Conservation (phyloP, 2,113 vertebrate species). For the Centropristis striata region DNA sequence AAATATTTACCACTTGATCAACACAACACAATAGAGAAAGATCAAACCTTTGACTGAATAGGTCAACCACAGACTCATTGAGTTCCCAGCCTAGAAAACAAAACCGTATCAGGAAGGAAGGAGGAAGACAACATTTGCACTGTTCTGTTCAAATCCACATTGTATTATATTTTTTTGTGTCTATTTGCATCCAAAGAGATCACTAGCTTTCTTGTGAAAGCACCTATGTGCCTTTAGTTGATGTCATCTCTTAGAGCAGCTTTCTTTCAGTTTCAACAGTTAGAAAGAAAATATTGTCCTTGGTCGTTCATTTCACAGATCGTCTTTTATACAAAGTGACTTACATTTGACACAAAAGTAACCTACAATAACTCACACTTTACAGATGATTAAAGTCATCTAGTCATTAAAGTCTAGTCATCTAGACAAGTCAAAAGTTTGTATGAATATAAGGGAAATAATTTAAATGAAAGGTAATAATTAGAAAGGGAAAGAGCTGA, state of each 20-base stretch:
- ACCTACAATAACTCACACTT: background rate
- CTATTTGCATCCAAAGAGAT: background rate
- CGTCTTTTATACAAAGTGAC: background rate
- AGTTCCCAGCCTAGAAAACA: constrained; percentile 70
- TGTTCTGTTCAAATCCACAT: too few relatives aligned
- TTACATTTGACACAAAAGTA: background rate
- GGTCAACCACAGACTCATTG: constrained; percentile 67
- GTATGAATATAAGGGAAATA: background rate
- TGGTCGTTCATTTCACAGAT: background rate
- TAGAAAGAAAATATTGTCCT: background rate
- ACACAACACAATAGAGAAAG: constrained; percentile 78
- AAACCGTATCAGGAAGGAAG: constrained; percentile 29
- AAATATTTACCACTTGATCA: constrained; percentile 91
- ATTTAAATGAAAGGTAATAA: background rate
- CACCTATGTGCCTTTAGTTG: background rate
- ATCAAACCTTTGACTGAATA: constrained; percentile 83
- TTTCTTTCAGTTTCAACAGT: constrained; percentile 4
- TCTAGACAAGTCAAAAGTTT: background rate
- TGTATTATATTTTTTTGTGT: too few relatives aligned
- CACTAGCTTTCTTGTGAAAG: background rate
- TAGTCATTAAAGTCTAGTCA: background rate
- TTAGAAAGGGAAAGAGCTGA: background rate
- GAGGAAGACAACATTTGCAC: constrained; percentile 40
- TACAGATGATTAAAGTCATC: background rate
- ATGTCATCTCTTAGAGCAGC: background rate